Evolutionary conservation across 2,797 vertebrate species (phyloP).

Genomic region (Labeo calbasu): DNA sequence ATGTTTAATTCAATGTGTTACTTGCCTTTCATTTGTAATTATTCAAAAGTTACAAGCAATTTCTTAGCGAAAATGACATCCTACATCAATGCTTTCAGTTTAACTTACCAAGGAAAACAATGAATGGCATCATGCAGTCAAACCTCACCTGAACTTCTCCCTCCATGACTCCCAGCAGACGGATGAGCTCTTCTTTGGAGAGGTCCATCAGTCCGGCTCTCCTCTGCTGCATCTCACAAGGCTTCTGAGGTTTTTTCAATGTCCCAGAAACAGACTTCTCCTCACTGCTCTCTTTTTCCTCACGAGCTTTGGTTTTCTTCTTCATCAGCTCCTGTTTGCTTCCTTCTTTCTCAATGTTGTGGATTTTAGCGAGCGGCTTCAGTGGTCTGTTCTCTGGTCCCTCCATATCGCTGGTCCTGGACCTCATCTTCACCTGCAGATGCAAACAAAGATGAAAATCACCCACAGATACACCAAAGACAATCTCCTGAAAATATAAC

Average conservation of each 20-base stretch:
- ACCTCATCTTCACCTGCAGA: conserved; percentile 86
- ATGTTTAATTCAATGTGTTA: background rate
- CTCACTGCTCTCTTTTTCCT: conserved; percentile 74
- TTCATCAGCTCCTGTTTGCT: conserved; percentile 77
- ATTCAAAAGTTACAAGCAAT: background rate
- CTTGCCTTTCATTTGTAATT: no score
- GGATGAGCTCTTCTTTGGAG: conserved; percentile 86
- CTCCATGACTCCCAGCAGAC: conserved; percentile 94
- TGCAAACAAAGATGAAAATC: background rate
- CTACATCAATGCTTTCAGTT: background rate
- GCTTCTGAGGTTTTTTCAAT: conserved; percentile 76
- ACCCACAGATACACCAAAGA: background rate
- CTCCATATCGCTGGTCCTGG: conserved; percentile 85
- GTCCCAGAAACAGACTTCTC: conserved; percentile 72
- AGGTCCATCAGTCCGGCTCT: conserved; percentile 79
- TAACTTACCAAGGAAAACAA: background rate
- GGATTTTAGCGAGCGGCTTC: conserved; percentile 73
- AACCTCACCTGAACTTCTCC: conserved; percentile 91
- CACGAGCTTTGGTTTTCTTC: conserved; percentile 80
- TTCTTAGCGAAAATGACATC: background rate
- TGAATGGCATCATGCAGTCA: background rate
- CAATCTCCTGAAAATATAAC: background rate
- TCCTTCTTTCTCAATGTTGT: conserved; percentile 78
- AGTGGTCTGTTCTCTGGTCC: conserved; percentile 79
- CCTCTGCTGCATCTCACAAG: conserved; percentile 68